Base-by-base conservation (phyloP, 2,113 vertebrate genomes). In the Glaucomys volans region DNA sequence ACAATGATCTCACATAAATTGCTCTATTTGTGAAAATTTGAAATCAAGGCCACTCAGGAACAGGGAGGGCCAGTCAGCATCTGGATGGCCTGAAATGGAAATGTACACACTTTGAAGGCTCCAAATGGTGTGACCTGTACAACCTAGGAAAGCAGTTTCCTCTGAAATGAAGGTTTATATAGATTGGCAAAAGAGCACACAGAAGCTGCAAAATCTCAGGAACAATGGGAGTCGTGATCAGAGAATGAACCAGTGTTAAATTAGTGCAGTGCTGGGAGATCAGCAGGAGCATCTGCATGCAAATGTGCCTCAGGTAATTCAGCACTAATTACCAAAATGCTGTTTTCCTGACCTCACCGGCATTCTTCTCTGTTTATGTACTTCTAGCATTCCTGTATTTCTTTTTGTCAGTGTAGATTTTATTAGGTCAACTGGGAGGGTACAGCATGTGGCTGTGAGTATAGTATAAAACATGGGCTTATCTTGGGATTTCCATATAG, bases 191-290 rank as follows among this genome's bases (percentile, higher is more conserved):
- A 96, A 94, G 77, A 66, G 10, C 59, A 59, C 75, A 93, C 52
- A 81, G 92, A 97, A 97, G 84, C 95, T 95, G 89, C 88, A 97
- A 81, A 97, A 97, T 47, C 92, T 96, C 97, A 96, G 95, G 96
- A 97, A 95, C 91, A 93, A n/a, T 74, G 92, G 94, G 95, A 96
- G 95, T 88, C 90, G 92, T 74, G 79, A 95, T 94, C 86, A 93
- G 90, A 97, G 97, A 97, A 98, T 96, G 96, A 97, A 95, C 69
- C 57, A n/a, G 74, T 71, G 77, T 97, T 97, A 97, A 97, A 95
- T 97, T 96, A 97, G 66, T 54, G 71, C 30, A 79, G 93, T 88
- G 95, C 97, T 96, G 92, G 59, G 87, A 77, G 90, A 95, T 96
- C 95, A 95, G 95, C 93, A 94, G 37, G 74, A 89, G 89, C 54